phyloP scores from a whole-genome alignment of 1,140 invertebrate genomes.

The Piezodorus guildinii region DNA sequence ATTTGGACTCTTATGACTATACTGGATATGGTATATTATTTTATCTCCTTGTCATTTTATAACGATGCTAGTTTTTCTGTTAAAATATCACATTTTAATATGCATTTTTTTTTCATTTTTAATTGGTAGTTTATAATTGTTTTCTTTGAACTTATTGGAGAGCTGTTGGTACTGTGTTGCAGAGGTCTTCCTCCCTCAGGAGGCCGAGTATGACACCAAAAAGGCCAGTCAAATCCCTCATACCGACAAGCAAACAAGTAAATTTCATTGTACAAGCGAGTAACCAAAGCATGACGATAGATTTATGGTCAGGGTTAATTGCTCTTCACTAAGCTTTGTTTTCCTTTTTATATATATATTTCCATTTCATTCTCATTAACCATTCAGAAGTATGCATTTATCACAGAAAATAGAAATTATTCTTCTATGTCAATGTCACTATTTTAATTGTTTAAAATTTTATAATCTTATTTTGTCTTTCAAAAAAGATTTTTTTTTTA shows the following conservation, averaged over 20 bases:
- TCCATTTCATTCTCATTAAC: not conserved
- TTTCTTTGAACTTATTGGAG: slow-evolving; percentile 6
- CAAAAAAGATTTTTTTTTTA: not conserved
- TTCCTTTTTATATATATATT: not conserved
- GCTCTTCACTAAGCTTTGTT: slow-evolving; percentile 4
- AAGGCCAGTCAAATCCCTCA: slow-evolving; percentile 16
- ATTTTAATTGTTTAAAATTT: too few relatives aligned
- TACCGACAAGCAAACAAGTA: slow-evolving; percentile 18
- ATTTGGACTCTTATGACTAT: too few relatives aligned
- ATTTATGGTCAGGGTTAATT: slow-evolving; percentile 13
- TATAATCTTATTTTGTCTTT: not conserved
- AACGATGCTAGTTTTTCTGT: not conserved
- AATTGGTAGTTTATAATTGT: not conserved
- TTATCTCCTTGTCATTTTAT: too few relatives aligned
- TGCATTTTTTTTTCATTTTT: not conserved
- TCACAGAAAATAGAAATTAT: not conserved
- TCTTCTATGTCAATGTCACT: too few relatives aligned
- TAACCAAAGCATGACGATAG: slow-evolving; percentile 13
- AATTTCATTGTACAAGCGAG: slow-evolving; percentile 14
- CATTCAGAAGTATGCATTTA: slow-evolving; percentile 5
- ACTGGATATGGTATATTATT: too few relatives aligned
- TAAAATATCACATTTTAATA: not conserved
- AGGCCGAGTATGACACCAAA: slow-evolving; percentile 10
- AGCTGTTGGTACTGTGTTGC: slow-evolving; percentile 11
- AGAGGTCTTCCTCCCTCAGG: slow-evolving; percentile 7